Evolutionary conservation across 2,888 invertebrate species (phyloP).

Genomic region (Gisinianus flammeolus): DNA sequence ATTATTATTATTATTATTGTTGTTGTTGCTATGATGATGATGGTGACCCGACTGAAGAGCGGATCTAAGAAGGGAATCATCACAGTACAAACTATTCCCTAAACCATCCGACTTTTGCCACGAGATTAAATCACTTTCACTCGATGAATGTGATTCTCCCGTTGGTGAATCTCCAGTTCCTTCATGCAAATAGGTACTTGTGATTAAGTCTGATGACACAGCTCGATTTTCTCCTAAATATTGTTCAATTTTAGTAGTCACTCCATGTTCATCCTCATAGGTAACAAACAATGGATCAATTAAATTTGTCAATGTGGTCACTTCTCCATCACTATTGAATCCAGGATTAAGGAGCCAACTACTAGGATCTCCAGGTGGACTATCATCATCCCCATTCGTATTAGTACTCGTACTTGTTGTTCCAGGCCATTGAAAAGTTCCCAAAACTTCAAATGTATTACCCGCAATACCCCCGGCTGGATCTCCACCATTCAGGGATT

Average conservation of each 20-base stretch:
- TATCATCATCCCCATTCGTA: constrained; percentile 31
- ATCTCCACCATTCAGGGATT: constrained; percentile 41
- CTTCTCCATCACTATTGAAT: constrained; percentile 50
- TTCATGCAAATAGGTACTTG: constrained; percentile 52
- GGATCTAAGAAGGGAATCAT: constrained; percentile 55
- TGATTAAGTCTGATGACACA: constrained; percentile 42
- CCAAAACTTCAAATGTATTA: constrained; percentile 52
- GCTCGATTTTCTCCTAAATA: constrained; percentile 23
- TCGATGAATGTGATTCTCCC: constrained; percentile 43
- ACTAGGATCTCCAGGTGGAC: constrained; percentile 37
- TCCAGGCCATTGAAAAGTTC: constrained; percentile 50
- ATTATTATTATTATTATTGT: constrained; percentile 16
- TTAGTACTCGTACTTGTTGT: constrained; percentile 35
- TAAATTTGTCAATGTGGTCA: constrained; percentile 57
- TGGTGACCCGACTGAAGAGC: constrained; percentile 52
- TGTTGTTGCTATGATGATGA: too few relatives aligned
- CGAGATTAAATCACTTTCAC: constrained; percentile 46
- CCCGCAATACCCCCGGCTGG: constrained; percentile 12
- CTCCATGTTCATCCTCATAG: constrained; percentile 51
- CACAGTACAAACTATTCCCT: constrained; percentile 45
- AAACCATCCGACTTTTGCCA: constrained; percentile 45
- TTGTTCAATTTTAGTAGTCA: constrained; percentile 31
- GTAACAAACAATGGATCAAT: constrained; percentile 58
- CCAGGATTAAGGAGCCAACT: constrained; percentile 48
- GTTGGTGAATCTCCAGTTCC: constrained; percentile 33